Evolutionary conservation across 2,797 vertebrate species (phyloP).

Genomic region (Mus spretus): DNA sequence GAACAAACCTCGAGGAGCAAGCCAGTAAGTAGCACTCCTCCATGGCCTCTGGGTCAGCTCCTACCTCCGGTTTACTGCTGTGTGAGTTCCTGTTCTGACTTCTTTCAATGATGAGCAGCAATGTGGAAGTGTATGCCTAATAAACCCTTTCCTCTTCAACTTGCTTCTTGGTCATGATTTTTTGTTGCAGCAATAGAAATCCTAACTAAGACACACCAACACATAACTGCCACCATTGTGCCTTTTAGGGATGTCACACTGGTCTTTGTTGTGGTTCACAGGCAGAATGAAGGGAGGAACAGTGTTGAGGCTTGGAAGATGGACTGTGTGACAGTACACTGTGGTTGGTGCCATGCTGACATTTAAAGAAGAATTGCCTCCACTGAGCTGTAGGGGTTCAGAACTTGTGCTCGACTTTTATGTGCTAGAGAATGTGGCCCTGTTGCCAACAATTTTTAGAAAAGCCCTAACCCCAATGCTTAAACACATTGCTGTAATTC

Average conservation of each 20-base stretch:
- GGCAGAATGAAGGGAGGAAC: background rate
- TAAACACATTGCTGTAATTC: slow-evolving; percentile 68
- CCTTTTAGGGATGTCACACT: background rate
- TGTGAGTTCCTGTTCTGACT: background rate
- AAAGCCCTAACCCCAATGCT: slow-evolving; percentile 59
- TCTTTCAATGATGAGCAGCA: background rate
- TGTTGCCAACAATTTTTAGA: background rate
- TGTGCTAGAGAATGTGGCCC: background rate
- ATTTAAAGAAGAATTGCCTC: background rate
- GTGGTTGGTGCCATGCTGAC: background rate
- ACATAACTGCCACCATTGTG: background rate
- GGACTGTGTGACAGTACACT: background rate
- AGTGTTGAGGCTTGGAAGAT: background rate
- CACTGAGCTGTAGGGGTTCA: slow-evolving; percentile 20
- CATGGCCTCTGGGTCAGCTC: background rate
- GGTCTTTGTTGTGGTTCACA: background rate
- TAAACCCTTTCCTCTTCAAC: background rate
- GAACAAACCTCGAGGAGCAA: background rate
- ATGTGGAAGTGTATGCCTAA: background rate
- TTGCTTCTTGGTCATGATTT: background rate
- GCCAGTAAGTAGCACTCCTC: background rate
- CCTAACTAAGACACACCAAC: background rate
- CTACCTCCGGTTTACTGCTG: background rate
- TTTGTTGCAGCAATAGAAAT: background rate
- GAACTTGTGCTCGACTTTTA: background rate